These are phyloP conservation scores for Ichneumoninae sp. DNA, from an alignment of 2,888 invertebrate species.

Conservation along the genomic window DNA sequence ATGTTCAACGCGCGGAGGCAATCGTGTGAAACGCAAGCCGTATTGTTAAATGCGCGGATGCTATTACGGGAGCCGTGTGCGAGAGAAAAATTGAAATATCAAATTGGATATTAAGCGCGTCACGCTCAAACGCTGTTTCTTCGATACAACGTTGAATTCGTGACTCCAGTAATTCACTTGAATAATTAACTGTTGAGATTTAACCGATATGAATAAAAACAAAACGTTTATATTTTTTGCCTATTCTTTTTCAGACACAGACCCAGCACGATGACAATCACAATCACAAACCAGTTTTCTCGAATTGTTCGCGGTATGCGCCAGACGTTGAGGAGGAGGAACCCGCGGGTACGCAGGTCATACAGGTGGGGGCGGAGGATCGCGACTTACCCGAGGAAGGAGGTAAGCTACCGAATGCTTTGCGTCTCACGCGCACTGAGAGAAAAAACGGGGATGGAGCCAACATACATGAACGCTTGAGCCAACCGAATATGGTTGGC, in stretches of 20 bases:
- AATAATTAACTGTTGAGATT: neutral
- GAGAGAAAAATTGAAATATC: constrained; percentile 15
- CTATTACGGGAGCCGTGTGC: neutral
- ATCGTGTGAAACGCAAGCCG: constrained; percentile 58
- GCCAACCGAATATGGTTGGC: no score
- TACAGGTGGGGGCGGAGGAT: constrained; percentile 91
- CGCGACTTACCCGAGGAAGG: constrained; percentile 91
- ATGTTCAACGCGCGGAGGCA: constrained; percentile 42
- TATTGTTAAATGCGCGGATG: constrained; percentile 39
- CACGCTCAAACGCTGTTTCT: neutral
- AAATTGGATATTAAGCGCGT: constrained; percentile 11
- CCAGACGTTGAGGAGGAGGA: constrained; percentile 93
- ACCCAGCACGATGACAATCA: constrained; percentile 83
- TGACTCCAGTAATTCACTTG: neutral
- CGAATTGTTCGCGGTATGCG: constrained; percentile 92
- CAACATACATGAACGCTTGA: no score
- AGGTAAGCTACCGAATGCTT: constrained; percentile 82
- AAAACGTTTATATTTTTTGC: constrained; percentile 13
- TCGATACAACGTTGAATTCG: constrained; percentile 1
- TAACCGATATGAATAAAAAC: neutral
- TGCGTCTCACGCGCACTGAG: no score
- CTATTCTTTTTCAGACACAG: constrained; percentile 60
- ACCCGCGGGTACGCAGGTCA: constrained; percentile 90
- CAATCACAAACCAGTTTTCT: constrained; percentile 95
- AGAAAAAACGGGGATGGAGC: no score